phyloP scores from a whole-genome alignment of 2,888 invertebrate species.

The Lagria hirta region DNA sequence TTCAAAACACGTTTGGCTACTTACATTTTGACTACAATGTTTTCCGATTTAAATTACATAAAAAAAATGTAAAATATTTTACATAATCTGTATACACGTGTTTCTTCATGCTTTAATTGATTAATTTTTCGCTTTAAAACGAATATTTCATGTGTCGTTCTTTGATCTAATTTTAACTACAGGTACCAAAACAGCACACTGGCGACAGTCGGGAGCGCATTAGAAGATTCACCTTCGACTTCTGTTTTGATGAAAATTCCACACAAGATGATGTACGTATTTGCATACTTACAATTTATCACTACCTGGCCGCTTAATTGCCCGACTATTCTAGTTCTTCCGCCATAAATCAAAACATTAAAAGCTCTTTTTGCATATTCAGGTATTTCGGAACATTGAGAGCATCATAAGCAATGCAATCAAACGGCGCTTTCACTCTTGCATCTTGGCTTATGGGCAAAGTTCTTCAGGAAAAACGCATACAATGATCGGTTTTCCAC shows the following conservation, averaged over 20 bases:
- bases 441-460: conserved; percentile 75
- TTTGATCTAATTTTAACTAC: conserved; percentile 37
- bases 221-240: conserved; percentile 65
- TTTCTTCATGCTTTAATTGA: conserved; percentile 14
- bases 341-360: conserved; percentile 7
- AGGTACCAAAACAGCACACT: conserved; percentile 66
- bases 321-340: conserved; percentile 5
- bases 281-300: conserved; percentile 1
- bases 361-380: conserved; percentile 22
- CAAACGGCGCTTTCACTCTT: conserved; percentile 65
- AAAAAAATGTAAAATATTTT: not conserved
- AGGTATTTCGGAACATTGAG: conserved; percentile 70
- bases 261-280: conserved; percentile 55
- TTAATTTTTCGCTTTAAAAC: conserved; percentile 29
- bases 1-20: no score
- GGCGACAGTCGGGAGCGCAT: conserved; percentile 68
- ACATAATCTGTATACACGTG: not conserved
- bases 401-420: conserved; percentile 64
- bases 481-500: conserved; percentile 71
- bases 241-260: conserved; percentile 63
- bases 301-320: conserved; percentile 11
- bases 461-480: conserved; percentile 77
- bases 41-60: no score
- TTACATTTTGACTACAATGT: no score
- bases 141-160: conserved; percentile 27